phyloP scores from a whole-genome alignment of 2,888 invertebrate genomes.

The Torymus aiolomorphi region DNA sequence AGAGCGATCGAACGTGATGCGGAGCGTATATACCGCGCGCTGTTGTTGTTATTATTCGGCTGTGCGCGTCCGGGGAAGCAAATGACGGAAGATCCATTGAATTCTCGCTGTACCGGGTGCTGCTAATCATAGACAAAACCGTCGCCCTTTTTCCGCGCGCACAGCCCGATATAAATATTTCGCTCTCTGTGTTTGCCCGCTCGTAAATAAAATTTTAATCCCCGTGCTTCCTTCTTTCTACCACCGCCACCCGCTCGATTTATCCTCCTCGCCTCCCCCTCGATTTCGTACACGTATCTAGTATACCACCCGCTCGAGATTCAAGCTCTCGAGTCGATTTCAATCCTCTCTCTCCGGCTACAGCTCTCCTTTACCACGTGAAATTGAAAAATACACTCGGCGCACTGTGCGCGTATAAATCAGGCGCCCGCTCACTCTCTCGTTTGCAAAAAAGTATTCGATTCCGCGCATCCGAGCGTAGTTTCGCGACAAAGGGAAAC shows the following conservation, averaged over 20 bases:
- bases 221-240: constrained; percentile 6
- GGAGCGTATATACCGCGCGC: too few species aligned
- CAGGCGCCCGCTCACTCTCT: not conserved
- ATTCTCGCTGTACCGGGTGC: too few species aligned
- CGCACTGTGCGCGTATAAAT: constrained; percentile 12
- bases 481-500: too few species aligned
- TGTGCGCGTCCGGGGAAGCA: too few species aligned
- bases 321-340: constrained; percentile 51
- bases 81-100: too few species aligned
- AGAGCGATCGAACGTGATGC: too few species aligned
- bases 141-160: not conserved
- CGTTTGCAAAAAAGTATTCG: not conserved
- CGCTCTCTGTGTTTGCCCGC: not conserved
- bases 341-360: constrained; percentile 58
- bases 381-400: constrained; percentile 53
- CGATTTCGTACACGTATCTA: constrained; percentile 20
- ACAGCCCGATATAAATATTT: not conserved
- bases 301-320: constrained; percentile 20
- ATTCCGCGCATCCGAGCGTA: too few species aligned
- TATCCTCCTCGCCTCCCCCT: constrained; percentile 17
- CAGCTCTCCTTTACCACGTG: constrained; percentile 43
- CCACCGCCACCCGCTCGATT: constrained; percentile 19
- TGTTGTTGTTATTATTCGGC: too few species aligned
- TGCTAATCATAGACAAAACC: too few species aligned
- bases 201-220: constrained; percentile 53